Evolutionary conservation across 2,797 vertebrate species (phyloP), one percentile per base, ranked within the genome.

Genomic region (Tinamus major): DNA sequence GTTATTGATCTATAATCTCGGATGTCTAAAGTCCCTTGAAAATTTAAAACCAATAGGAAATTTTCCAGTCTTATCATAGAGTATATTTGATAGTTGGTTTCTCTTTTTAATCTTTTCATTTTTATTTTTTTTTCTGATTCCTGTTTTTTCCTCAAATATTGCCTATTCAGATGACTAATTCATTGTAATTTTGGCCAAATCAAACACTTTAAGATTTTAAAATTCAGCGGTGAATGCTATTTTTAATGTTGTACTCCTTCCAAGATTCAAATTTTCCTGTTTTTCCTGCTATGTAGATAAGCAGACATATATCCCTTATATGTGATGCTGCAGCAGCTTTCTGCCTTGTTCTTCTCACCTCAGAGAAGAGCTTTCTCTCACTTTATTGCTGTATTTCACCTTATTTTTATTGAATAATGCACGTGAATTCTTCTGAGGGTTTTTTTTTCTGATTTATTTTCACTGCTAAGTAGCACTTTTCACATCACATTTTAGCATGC

Each of bases 1-100:
- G 35, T 62, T 79, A 27, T 46, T 74, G 14, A 55, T n/a, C 42
- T 67, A 33, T 53, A 55, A 55, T 33, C 75, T 88, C 42, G 59
- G 19, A n/a, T 79, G 39, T 46, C n/a, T 62, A 49, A 90, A 94
- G 27, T 23, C 11, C 72, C 24, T 39, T 65, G 79, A 65, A 82
- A 77, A 44, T 82, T 11, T 46, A 69, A 69, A 51, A 27, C 46
- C 56, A 26, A 17, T 46, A 5, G 2, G 3, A 86, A 35, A 20
- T 29, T 68, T 90, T 84, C 35, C 16, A 63, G 0, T 33, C 68
- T 82, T 48, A 42, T 70, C 10, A 35, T 29, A 26, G 71, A 17
- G 46, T 49, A 5, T 51, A 27, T 64, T 58, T 42, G 37, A 10
- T 13, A 68, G 13, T 14, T 75, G 68, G 11, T 31, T 76, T 72